Base-by-base conservation (phyloP, 1,140 invertebrate genomes). In the Drosophila sechellia region DNA sequence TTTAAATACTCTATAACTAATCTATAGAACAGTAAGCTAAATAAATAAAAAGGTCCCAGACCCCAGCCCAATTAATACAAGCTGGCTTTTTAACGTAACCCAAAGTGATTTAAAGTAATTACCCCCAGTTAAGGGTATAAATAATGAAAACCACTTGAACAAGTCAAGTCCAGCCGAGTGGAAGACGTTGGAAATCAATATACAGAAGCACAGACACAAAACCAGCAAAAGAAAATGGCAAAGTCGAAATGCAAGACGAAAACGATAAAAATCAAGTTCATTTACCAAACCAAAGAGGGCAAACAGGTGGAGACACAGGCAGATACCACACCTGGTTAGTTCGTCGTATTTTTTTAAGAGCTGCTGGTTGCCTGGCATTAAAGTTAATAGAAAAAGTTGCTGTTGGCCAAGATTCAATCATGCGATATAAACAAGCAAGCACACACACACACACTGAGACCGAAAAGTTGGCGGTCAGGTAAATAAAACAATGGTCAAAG, bases 381-480 rank as follows among this genome's bases (percentile, higher is more conserved):
- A 89, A 89, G 84, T 89, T 89, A 89, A 89, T 89, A 89, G 84
- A 89, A 89, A 89, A 89, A 89, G 85, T 89, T 89, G 65, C 84
- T 89, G 83, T 87, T 89, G 85, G 84, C 79, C 84, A 89, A 89
- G 84, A 89, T 89, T 89, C 84, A 89, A 89, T 89, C 84, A 89
- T 89, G 84, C 80, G 84, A 89, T 89, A 89, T 89, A 89, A 86
- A 83, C 77, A 86, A 87, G 70, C 81, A 78, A 22, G 20, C 20
- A 22, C 20, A 76, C 27, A 49, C 50, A 71, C 49, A 77, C 49
- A 68, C 53, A 68, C 40, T 43, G 39, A 54, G 53, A 49, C n/a
- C 53, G 8, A 39, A 60, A 76, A 68, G 50, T 69, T 64, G 53
- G 48, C 57, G 59, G 68, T 50, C 84, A 89, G 84, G 84, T 89